phyloP scores from a whole-genome alignment of 2,797 vertebrate genomes.

The Amblyopsis hoosieri region DNA sequence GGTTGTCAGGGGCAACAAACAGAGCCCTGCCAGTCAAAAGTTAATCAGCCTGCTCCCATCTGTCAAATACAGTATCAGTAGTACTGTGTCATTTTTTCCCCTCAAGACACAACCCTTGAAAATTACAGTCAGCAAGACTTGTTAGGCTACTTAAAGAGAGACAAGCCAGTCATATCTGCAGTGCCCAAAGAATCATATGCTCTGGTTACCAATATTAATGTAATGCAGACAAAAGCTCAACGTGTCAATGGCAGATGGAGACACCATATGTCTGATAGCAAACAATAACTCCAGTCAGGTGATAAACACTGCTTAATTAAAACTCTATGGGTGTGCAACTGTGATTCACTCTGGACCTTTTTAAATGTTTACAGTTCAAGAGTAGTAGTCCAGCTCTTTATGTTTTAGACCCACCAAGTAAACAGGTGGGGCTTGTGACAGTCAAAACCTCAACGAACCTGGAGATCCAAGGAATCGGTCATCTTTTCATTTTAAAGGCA shows the following conservation, averaged over 20 bases:
- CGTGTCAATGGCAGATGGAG: slow-evolving; percentile 23
- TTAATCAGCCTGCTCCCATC: slow-evolving; percentile 11
- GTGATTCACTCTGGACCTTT: slow-evolving; percentile 6
- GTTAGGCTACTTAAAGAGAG: slow-evolving; percentile 29
- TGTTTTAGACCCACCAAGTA: neutral
- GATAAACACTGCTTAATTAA: slow-evolving; percentile 37
- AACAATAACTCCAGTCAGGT: slow-evolving; percentile 24
- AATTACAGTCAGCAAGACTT: neutral
- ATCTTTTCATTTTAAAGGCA: too few relatives aligned
- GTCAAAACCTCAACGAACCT: neutral
- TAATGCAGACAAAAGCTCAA: slow-evolving; percentile 43
- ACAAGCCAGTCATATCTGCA: slow-evolving; percentile 16
- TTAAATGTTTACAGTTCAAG: neutral
- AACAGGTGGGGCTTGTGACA: neutral
- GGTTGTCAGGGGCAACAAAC: slow-evolving; percentile 17
- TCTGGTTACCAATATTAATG: slow-evolving; percentile 38
- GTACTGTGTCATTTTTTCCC: slow-evolving; percentile 1
- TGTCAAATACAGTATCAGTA: neutral
- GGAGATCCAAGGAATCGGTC: neutral
- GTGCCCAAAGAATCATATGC: slow-evolving; percentile 14
- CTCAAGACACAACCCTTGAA: neutral
- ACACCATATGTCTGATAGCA: slow-evolving; percentile 22
- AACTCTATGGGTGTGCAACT: slow-evolving; percentile 7
- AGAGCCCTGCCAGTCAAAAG: slow-evolving; percentile 23
- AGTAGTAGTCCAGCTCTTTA: neutral